A percentile compares a stretch with the other conserved stretches of the same genome.
phyloP scores from a whole-genome alignment of 2,797 vertebrate genomes.

The Crenuchus spilurus region DNA sequence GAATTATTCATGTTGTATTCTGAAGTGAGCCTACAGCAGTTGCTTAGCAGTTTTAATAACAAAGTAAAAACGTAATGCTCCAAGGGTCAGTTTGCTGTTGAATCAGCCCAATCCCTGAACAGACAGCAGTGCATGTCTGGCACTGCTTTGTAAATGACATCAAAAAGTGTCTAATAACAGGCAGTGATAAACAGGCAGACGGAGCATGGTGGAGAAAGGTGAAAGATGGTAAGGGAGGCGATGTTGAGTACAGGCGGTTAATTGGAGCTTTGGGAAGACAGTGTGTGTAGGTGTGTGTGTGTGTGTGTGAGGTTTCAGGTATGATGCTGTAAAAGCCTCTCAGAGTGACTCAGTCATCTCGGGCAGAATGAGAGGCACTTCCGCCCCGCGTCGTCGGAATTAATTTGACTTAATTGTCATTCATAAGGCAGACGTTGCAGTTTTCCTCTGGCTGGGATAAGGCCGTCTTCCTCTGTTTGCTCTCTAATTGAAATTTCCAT shows the following conservation, averaged over 20 bases:
- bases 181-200: neutral
- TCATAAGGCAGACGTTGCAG: slow-evolving; percentile 76
- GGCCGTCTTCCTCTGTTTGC: slow-evolving; percentile 82
- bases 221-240: neutral
- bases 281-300: neutral
- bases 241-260: slow-evolving; percentile 4
- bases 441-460: slow-evolving; percentile 76
- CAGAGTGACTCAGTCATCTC: slow-evolving; percentile 64
- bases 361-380: slow-evolving; percentile 69
- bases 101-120: neutral
- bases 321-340: slow-evolving; percentile 39
- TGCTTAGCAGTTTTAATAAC: neutral
- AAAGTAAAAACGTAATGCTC: neutral
- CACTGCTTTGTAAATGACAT: neutral
- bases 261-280: neutral
- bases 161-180: neutral
- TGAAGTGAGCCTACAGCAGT: neutral
- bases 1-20: neutral
- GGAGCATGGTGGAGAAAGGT: neutral
- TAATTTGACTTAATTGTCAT: slow-evolving; percentile 84
- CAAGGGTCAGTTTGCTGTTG: neutral
- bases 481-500: slow-evolving; percentile 86
- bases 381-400: slow-evolving; percentile 77
- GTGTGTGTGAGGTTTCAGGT: slow-evolving; percentile 59
- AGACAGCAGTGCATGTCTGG: neutral